Evolutionary conservation across 2,797 vertebrate species (phyloP).

Genomic region (Falco columbarius): DNA sequence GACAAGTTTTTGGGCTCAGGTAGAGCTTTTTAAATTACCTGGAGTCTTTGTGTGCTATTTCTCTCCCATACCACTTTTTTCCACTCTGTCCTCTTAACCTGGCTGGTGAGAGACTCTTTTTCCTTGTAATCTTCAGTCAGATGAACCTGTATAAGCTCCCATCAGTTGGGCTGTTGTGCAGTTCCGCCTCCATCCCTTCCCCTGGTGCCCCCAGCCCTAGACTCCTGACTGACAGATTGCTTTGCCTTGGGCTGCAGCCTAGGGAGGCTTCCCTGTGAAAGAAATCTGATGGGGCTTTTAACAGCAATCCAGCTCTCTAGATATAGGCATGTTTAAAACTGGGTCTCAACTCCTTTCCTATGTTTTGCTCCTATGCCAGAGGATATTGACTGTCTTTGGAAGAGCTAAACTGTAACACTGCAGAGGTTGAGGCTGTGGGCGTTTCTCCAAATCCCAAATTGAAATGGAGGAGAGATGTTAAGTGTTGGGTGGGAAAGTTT

Average conservation of each 20-base stretch:
- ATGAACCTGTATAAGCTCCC: background rate
- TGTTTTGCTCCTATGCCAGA: background rate
- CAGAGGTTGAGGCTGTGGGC: background rate
- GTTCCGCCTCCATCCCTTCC: background rate
- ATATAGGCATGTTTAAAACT: rapidly evolving
- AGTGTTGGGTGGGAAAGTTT: background rate
- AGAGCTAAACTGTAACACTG: background rate
- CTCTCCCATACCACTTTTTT: background rate
- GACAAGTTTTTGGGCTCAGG: background rate
- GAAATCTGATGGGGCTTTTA: background rate
- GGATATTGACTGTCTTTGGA: background rate
- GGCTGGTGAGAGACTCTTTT: background rate
- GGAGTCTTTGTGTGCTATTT: rapidly evolving
- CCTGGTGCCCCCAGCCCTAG: background rate
- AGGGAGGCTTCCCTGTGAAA: background rate
- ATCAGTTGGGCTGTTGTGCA: background rate
- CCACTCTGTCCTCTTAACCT: background rate
- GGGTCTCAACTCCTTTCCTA: rapidly evolving
- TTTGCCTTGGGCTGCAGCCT: background rate
- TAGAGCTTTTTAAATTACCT: background rate
- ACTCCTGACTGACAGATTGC: background rate
- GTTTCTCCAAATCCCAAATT: background rate
- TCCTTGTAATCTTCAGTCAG: background rate
- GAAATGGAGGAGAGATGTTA: background rate
- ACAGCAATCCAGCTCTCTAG: background rate